Evolutionary conservation across 2,113 vertebrate genomes (phyloP).

Genomic region (Setophaga petechia): DNA sequence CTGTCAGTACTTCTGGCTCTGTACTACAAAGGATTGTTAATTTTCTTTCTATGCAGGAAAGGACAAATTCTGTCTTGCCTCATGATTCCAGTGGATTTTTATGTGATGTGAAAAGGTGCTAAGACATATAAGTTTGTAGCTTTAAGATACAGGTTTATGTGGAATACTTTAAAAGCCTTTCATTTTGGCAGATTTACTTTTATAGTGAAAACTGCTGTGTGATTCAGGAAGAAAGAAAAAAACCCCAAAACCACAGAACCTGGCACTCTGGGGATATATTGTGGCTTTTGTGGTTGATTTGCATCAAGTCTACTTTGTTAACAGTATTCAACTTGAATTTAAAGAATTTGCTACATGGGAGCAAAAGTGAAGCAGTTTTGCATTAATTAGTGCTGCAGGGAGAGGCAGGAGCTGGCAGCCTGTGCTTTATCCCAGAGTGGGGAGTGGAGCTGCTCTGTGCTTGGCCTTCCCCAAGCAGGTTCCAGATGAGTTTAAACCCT

Average conservation of each 20-base stretch:
- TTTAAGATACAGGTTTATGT: background rate
- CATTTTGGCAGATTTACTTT: slow-evolving; percentile 3
- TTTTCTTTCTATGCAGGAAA: background rate
- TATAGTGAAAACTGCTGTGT: background rate
- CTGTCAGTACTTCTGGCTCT: background rate
- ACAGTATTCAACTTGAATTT: slow-evolving; percentile 31
- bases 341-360: slow-evolving; percentile 55
- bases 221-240: background rate
- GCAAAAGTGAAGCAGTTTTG: background rate
- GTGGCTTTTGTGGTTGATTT: slow-evolving; percentile 25
- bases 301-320: slow-evolving; percentile 36
- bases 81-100: background rate
- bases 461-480: background rate
- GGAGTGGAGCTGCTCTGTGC: background rate
- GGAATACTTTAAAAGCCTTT: background rate
- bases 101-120: background rate
- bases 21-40: background rate
- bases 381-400: slow-evolving; percentile 49
- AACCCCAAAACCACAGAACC: background rate
- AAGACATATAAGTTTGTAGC: background rate
- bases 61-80: background rate
- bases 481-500: slow-evolving; percentile 31
- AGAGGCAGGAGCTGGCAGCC: background rate
- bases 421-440: background rate
- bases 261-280: background rate